Base-by-base conservation (phyloP, 1,140 invertebrate species). In the Doryteuthis pealeii region DNA sequence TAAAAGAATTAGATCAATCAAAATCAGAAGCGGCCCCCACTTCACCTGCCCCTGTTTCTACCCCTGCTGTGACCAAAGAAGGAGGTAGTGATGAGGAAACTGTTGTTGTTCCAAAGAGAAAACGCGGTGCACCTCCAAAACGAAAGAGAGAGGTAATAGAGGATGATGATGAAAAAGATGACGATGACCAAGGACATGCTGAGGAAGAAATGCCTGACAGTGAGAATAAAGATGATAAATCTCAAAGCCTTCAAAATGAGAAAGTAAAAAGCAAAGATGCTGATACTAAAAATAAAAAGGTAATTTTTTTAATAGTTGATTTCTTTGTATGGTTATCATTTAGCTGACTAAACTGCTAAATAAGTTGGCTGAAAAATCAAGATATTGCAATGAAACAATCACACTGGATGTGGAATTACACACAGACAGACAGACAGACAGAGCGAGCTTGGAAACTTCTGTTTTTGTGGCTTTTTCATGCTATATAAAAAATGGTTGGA, bases 151-250 rank as follows among this genome's bases (percentile, higher is more conserved):
- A 26, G 6, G 6, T 30, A 10, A 28, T 26, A 30, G 66, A 68
- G 5, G 18, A 68, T 10, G 66, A 68, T 68, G 30, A 68, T 8
- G 28, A 12, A 12, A 22, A 68, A 18, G 31, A 26, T 32, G 35
- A 40, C 10, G 26, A 26, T 68, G 66, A 32, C 15, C 26, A 5
- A 31, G 31, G 18, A 33, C 15, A 66, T 12, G 28, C 30, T 12
- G 66, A 68, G 6, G 66, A 68, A 32, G 66, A 68, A 15, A 26
- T 26, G 32, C 22, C 22, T 31, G 66, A 68, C 79, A 58, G 76
- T 74, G 66, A 76, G 70, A 14, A 78, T 73, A 49, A 71, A 75
- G 2, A 30, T 26, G 2, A 30, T 26, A 30, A 26, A 68, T 4
- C 22, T 12, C 26, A 68, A 22, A 22, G 22, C 22, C 30, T 32